Conservation (phyloP, 2,113 vertebrate species). For the Chrysochloris asiatica region DNA sequence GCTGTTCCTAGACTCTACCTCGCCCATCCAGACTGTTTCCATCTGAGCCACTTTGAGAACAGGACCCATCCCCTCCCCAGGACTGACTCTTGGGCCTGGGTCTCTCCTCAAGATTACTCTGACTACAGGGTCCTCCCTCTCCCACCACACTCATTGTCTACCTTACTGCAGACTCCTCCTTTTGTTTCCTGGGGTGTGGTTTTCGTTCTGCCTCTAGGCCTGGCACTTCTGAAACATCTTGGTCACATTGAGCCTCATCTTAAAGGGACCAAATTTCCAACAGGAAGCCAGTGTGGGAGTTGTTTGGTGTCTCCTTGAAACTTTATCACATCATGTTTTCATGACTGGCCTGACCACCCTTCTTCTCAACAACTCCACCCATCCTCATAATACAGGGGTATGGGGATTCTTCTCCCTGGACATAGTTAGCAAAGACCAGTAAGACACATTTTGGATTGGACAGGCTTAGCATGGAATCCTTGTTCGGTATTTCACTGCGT, state of each 20-base stretch:
- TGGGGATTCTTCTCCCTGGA: not conserved
- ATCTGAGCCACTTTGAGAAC: conserved; percentile 15
- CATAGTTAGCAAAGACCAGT: not conserved
- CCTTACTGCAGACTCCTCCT: not conserved
- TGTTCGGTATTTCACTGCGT: not conserved
- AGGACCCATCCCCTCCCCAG: not conserved
- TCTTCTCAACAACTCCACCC: not conserved
- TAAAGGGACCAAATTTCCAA: not conserved
- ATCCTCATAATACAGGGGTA: not conserved
- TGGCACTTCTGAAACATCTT: not conserved
- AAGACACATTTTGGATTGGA: not conserved
- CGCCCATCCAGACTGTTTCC: conserved; percentile 40
- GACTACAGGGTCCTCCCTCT: not conserved
- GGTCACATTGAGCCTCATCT: not conserved
- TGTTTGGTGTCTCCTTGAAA: not conserved
- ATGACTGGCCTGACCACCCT: not conserved
- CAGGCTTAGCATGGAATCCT: not conserved
- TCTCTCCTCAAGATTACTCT: not conserved
- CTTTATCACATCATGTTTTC: not conserved
- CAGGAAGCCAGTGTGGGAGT: not conserved
- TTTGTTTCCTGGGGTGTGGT: not conserved
- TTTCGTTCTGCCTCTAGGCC: conserved; percentile 41
- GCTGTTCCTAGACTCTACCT: conserved; percentile 30
- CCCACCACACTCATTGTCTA: too few species aligned
- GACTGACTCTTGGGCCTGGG: not conserved